phyloP scores from a whole-genome alignment of 2,113 vertebrate species.

The Actenoides lindsayi region DNA sequence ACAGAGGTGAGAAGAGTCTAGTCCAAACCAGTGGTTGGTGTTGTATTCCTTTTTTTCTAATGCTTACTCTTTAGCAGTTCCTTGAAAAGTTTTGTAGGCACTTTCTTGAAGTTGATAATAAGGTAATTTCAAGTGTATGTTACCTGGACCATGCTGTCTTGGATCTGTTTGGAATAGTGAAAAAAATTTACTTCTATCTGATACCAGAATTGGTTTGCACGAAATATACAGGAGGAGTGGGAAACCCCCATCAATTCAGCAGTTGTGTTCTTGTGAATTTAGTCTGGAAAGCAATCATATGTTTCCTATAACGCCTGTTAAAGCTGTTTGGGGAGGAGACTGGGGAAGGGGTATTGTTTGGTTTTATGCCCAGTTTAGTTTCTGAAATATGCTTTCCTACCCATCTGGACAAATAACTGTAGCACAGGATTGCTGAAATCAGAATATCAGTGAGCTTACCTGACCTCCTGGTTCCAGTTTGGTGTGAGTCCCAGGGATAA shows the following conservation, averaged over 20 bases:
- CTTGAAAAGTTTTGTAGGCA: constrained; percentile 51
- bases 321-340: constrained; percentile 49
- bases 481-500: constrained; percentile 76
- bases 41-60: constrained; percentile 45
- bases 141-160: constrained; percentile 62
- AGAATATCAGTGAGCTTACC: constrained; percentile 76
- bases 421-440: constrained; percentile 75
- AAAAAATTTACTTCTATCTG: constrained; percentile 76
- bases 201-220: constrained; percentile 25
- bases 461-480: constrained; percentile 83
- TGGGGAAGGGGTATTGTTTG: background rate
- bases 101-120: constrained; percentile 73
- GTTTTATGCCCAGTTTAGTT: background rate
- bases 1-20: constrained; percentile 52
- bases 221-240: background rate
- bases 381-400: constrained; percentile 79
- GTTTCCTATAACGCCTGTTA: constrained; percentile 85
- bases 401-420: constrained; percentile 81
- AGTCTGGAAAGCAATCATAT: constrained; percentile 77
- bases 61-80: constrained; percentile 5
- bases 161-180: constrained; percentile 68
- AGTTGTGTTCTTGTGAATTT: constrained; percentile 72
- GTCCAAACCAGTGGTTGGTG: constrained; percentile 48
- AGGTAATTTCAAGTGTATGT: constrained; percentile 80
- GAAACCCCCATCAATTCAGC: constrained; percentile 32